Evolutionary conservation across 2,113 vertebrate species (phyloP), one percentile per base, ranked within the genome.

Genomic region (Cyphomyrus discorhynchus): DNA sequence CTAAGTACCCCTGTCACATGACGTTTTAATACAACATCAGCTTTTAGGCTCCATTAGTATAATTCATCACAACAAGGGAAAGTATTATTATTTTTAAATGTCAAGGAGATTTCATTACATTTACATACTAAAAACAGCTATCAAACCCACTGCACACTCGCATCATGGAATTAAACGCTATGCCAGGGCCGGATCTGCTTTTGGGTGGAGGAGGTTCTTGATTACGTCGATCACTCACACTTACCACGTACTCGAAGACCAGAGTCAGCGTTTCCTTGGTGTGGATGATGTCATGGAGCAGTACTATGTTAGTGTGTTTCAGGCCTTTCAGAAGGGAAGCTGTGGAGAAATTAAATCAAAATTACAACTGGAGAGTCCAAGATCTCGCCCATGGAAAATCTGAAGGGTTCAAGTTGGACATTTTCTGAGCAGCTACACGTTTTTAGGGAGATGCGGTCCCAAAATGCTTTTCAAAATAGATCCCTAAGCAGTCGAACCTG

Each of bases 211-310:
- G 9, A 49, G 31, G 31, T 11, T 58, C 15, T 31, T 3, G 10
- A 56, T 58, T 15, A 19, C 19, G 8, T 45, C 19, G 19, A 17
- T 42, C 27, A 4, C 21, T 82, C 19, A 15, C 92, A 97, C 98
- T 99, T 94, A 99, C 98, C 98, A 99, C 98, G 92, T 99, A 99
- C 92, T 99, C 98, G 92, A 99, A 99, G 90, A 99, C 98, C 91
- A 99, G 97, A 5, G 98, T 99, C 95, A 99, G 94, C 0, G 98
- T 99, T 92, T 99, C 98, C 96, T 98, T 99, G 91, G 98, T 99
- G 93, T 99, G 98, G 94, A 99, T 99, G 95, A 99, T 99, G 93
- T 99, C 98, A 94, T 99, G 98, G 92, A 99, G 98, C 91, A 99
- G 96, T 91, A 99, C 98, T n/a, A 99, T 99, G 93, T 99, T 99